Percentiles rank a stretch among this genome's conserved stretches.
phyloP scores from a whole-genome alignment of 2,888 invertebrate species.

The Drosophila koepferae region DNA sequence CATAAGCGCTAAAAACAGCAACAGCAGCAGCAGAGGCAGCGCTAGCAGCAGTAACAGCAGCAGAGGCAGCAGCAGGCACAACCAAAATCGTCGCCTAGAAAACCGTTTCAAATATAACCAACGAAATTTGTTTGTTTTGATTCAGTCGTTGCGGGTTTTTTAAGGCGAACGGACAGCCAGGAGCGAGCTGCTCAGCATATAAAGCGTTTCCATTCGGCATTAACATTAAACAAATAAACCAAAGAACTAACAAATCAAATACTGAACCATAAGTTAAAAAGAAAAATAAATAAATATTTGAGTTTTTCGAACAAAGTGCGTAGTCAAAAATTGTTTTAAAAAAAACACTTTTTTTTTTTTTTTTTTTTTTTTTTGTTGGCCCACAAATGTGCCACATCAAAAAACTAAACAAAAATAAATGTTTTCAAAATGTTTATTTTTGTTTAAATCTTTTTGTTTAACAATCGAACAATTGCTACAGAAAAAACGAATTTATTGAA shows the following conservation, averaged over 20 bases:
- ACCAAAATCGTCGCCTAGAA: slow-evolving; percentile 34
- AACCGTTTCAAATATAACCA: slow-evolving; percentile 78
- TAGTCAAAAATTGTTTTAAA: slow-evolving; percentile 4
- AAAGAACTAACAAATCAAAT: slow-evolving; percentile 4
- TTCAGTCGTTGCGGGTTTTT: slow-evolving; percentile 83
- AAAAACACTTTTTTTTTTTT: neutral
- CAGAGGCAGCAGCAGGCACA: slow-evolving; percentile 18
- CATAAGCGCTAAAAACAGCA: slow-evolving; percentile 20
- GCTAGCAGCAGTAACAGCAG: neutral
- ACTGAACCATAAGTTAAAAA: slow-evolving; percentile 1
- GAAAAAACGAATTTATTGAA: slow-evolving; percentile 9
- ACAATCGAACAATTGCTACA: slow-evolving; percentile 4
- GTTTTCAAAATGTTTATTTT: slow-evolving; percentile 26
- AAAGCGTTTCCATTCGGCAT: slow-evolving; percentile 9
- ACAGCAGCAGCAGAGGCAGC: slow-evolving; percentile 5
- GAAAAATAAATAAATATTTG: slow-evolving; percentile 32
- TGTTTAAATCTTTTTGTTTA: slow-evolving; percentile 14
- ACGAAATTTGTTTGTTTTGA: slow-evolving; percentile 81
- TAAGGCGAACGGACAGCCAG: slow-evolving; percentile 66
- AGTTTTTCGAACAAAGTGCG: slow-evolving; percentile 36
- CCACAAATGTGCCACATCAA: slow-evolving; percentile 19
- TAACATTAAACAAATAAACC: slow-evolving; percentile 45
- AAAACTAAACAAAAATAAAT: slow-evolving; percentile 22
- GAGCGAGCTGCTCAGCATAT: slow-evolving; percentile 16
- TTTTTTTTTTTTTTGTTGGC: neutral